Evolutionary conservation across 2,888 invertebrate species (phyloP), one percentile per base, ranked within the genome.

Genomic region (Parnassius smintheus): DNA sequence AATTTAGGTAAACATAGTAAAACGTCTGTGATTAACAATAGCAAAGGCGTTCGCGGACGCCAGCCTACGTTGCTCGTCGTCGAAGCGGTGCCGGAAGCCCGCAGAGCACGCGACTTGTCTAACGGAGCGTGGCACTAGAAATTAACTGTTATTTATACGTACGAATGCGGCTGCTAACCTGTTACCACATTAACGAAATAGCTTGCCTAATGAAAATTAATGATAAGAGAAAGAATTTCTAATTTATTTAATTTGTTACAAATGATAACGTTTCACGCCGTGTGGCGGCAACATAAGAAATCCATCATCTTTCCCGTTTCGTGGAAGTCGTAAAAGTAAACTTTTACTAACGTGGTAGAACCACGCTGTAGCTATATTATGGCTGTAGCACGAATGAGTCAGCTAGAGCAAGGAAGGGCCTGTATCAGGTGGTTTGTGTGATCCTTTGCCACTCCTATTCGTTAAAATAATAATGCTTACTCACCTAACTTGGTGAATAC

Each of bases 71-170:
- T 75, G 81, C 82, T 83, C 81, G 80, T 77, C 67, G 78, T 81
- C 68, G 75, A 78, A 72, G 74, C 74, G 75, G 80, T 85, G 83
- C 82, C 87, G 89, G 89, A 89, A 89, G 85, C 75, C 75, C 66
- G 69, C 72, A 64, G 70, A 76, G 78, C 90, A 90, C 88, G 89
- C 88, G 88, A 89, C 82, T 82, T 72, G 75, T 72, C 83, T 86
- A 89, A 86, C 89, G 87, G 88, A 86, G 85, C 89, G 88, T 86
- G 83, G 79, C 86, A 82, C 78, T 83, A 88, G 86, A 87, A 90
- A 90, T 89, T 89, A 88, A 89, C 91, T 83, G 90, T 89, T 89
- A 88, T 86, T 86, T 83, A 83, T 85, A 86, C 80, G 77, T 78
- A 82, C 83, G 80, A 49, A 44, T 18, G 52, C 46, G 73, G 51